A percentile compares a stretch with the other conserved stretches of the same genome.
phyloP scores from a whole-genome alignment of 1,140 invertebrate genomes.

The Zophobas atratus region DNA sequence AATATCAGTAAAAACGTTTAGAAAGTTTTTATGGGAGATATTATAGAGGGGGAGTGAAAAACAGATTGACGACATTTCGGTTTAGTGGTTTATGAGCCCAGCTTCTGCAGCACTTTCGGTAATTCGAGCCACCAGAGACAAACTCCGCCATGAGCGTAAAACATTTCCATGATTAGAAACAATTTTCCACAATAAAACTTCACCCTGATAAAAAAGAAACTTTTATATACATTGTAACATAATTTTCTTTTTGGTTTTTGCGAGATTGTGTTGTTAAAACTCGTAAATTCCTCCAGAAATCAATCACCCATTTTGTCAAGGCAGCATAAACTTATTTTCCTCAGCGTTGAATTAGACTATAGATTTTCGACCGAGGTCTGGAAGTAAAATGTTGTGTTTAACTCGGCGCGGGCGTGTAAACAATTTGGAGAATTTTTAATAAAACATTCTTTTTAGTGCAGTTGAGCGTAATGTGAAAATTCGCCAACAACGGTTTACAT shows the following conservation, averaged over 20 bases:
- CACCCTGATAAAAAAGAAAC: slow-evolving; percentile 24
- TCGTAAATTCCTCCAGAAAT: slow-evolving; percentile 6
- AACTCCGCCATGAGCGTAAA: slow-evolving; percentile 48
- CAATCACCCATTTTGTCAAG: slow-evolving; percentile 29
- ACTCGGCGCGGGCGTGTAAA: slow-evolving; percentile 44
- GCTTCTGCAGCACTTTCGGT: slow-evolving; percentile 49
- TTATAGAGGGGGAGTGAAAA: slow-evolving; percentile 41
- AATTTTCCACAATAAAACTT: slow-evolving; percentile 47
- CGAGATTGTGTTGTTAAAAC: slow-evolving; percentile 14
- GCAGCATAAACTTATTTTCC: slow-evolving; percentile 24
- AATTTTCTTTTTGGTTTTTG: slow-evolving; percentile 3
- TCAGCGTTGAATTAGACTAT: slow-evolving; percentile 20
- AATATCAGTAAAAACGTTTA: slow-evolving; percentile 49
- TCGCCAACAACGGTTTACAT: slow-evolving; percentile 45
- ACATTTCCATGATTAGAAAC: slow-evolving; percentile 50
- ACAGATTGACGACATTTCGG: slow-evolving; percentile 52
- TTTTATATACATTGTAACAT: slow-evolving; percentile 24
- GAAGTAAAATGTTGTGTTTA: slow-evolving; percentile 29
- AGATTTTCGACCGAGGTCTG: slow-evolving; percentile 18
- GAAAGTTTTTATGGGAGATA: slow-evolving; percentile 43
- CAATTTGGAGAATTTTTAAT: slow-evolving; percentile 48
- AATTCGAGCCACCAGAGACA: slow-evolving; percentile 49
- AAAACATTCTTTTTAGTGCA: slow-evolving; percentile 46
- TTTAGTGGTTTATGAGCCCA: slow-evolving; percentile 47
- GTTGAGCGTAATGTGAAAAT: slow-evolving; percentile 44